Conservation (phyloP, 2,113 vertebrate species). For the Toxotes jaculatrix region DNA sequence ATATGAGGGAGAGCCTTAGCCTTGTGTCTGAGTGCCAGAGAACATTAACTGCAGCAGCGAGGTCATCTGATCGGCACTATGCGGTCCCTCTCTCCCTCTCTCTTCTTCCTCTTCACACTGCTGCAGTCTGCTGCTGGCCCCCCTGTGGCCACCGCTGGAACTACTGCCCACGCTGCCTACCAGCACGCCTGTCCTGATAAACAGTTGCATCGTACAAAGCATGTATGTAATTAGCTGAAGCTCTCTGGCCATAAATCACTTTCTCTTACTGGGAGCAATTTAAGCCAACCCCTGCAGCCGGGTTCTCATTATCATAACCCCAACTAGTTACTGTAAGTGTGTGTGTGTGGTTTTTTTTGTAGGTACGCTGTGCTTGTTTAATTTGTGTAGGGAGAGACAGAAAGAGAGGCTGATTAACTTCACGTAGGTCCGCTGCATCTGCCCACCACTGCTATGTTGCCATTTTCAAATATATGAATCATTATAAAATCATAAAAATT, state of each 20-base stretch:
- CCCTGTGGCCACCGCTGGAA: slow-evolving; percentile 66
- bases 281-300: slow-evolving; percentile 31
- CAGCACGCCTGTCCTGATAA: slow-evolving; percentile 26
- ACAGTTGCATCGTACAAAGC: neutral
- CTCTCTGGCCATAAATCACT: slow-evolving; percentile 44
- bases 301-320: slow-evolving; percentile 33
- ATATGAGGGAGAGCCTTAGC: slow-evolving; percentile 67
- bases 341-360: slow-evolving; percentile 23
- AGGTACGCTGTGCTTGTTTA: slow-evolving; percentile 3
- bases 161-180: slow-evolving; percentile 28
- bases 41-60: slow-evolving; percentile 85
- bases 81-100: slow-evolving; percentile 72
- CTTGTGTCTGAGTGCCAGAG: slow-evolving; percentile 78
- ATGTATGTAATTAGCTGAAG: slow-evolving; percentile 35
- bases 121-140: slow-evolving; percentile 74
- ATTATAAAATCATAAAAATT: too few species aligned
- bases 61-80: slow-evolving; percentile 83
- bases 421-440: slow-evolving; percentile 59
- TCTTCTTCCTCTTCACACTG: slow-evolving; percentile 60
- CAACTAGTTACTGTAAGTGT: slow-evolving; percentile 46
- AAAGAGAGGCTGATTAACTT: slow-evolving; percentile 37
- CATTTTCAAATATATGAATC: slow-evolving; percentile 1
- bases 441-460: slow-evolving; percentile 68
- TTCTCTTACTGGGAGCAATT: slow-evolving; percentile 51
- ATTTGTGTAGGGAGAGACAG: slow-evolving; percentile 17